Evolutionary conservation across 2,888 invertebrate genomes (phyloP), one percentile per base, ranked within the genome.

Genomic region (Agriopis aurantiaria): DNA sequence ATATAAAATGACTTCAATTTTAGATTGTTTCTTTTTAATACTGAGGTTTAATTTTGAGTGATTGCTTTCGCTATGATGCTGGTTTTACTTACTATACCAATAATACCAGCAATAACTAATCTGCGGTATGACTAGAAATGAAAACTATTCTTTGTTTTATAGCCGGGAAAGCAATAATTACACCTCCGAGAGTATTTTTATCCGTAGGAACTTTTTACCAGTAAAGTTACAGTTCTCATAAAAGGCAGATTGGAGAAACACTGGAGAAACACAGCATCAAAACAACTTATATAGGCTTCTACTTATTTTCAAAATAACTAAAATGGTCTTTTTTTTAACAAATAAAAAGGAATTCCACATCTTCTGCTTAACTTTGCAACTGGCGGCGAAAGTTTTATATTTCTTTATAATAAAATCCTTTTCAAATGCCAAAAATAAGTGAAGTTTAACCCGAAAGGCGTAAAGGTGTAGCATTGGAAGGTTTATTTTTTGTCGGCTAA

Each of bases 401-500:
- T 76, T 71, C 71, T 74, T 74, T 72, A 65, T 73, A 75, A 71
- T 75, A 72, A 77, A 78, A 75, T 76, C 76, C 69, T 77, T 75
- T 76, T 75, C 74, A 60, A 66, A 63, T 43, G 66, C 66, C 66
- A 56, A 71, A 67, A 64, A 63, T 71, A 64, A 56, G 70, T 52
- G 66, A 70, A 70, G 70, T 71, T 67, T 66, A 67, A 60, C 66
- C 52, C 80, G 70, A 78, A 83, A 83, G 83, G 82, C 78, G 84
- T 83, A 77, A 83, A 85, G 83, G 85, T 85, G 81, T 82, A 85
- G 82, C 80, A 80, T 73, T 58, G 60, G 73, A 68, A 73, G 75
- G 75, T 75, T 75, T 77, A 75, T 74, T 89, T 93, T 91, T 90
- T 91, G 87, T 85, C 88, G 87, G 90, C 88, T 92, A 93, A 93